Conservation (phyloP, 2,888 invertebrate genomes). For the Polymixis flavicincta region DNA sequence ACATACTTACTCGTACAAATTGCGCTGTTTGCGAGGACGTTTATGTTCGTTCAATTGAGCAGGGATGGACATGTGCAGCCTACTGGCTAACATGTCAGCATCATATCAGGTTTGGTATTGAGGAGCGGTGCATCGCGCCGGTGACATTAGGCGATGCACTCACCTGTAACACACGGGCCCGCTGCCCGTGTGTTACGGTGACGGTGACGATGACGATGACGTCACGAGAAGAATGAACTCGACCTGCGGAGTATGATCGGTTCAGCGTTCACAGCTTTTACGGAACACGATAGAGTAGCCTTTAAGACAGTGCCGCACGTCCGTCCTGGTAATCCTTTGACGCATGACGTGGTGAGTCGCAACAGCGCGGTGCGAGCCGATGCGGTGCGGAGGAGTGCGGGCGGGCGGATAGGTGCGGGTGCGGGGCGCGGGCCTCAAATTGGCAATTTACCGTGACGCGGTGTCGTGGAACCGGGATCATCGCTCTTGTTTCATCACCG, state of each 20-base stretch:
- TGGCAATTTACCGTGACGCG: conserved; percentile 49
- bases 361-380: neutral
- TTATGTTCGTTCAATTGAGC: neutral
- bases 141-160: neutral
- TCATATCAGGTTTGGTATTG: neutral
- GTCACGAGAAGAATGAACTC: neutral
- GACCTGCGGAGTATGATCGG: neutral
- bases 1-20: neutral
- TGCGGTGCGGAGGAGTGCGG: neutral
- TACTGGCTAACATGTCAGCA: neutral
- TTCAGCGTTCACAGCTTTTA: conserved; percentile 3
- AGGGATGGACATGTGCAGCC: neutral
- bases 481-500: conserved; percentile 55
- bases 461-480: conserved; percentile 28
- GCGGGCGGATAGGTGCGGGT: neutral
- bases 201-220: too few relatives aligned
- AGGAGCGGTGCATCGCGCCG: neutral
- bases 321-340: neutral
- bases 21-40: too few relatives aligned
- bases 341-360: neutral
- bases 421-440: conserved; percentile 19
- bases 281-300: neutral
- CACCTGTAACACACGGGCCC: too few relatives aligned
- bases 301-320: conserved; percentile 8
- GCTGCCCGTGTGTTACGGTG: too few relatives aligned